Base-by-base conservation (phyloP, 2,888 invertebrate species). In the Andrena camellia region DNA sequence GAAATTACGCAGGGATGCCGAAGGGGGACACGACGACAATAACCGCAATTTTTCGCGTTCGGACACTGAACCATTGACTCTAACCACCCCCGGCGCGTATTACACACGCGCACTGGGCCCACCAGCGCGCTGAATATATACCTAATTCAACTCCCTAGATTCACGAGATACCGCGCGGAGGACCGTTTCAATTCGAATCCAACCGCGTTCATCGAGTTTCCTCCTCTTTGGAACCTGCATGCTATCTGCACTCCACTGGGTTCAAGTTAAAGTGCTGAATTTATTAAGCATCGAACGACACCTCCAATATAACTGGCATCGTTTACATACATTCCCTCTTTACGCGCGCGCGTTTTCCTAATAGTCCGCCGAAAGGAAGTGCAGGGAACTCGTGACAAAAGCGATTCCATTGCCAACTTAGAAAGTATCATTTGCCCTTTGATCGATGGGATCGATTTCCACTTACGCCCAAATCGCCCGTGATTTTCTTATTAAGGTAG, bases 11-110 rank as follows among this genome's bases (percentile, higher is more conserved):
- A 6, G 29, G 3, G 8, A 59, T 68, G 80, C 67, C n/a, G 59
- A 68, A 48, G 17, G 20, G 31, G 64, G n/a, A n/a, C n/a, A 68
- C 17, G n/a, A 29, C 29, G 42, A 17, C 57, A 17, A n/a, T 62
- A 79, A 81, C 83, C 35, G 75, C 71, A 72, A 87, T 81, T 84
- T 83, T 86, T 82, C 54, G 67, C 79, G 82, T 84, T 86, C 88
- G 74, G 80, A 88, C 85, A 74, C 86, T 81, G 85, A 83, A 88
- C 88, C 88, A 90, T 89, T 86, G 88, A 91, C 91, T 89, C 91
- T 89, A 91, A 91, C 91, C 91, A 91, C 90, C 91, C 91, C 91
- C 91, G 90, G 90, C 88, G 89, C 86, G 86, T 83, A 89, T 90
- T 85, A 89, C 90, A 90, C 90, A 91, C 91, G 90, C 91, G 91